phyloP scores from a whole-genome alignment of 2,888 invertebrate species.

The Cacoxenus indagator region DNA sequence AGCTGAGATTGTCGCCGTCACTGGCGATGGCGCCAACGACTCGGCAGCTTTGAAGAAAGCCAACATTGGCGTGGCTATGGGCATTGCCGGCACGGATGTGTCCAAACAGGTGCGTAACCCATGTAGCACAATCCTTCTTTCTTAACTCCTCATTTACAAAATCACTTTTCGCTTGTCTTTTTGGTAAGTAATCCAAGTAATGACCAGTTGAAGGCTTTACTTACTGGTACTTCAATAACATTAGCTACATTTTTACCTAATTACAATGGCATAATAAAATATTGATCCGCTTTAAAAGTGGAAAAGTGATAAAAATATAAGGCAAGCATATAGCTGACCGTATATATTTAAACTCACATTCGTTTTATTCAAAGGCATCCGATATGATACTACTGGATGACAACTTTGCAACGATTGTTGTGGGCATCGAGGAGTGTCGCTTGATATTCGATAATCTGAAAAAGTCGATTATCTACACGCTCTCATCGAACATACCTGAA shows the following conservation, averaged over 20 bases:
- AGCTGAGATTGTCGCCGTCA: slow-evolving; percentile 91
- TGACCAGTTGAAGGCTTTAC: no score
- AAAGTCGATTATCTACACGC: slow-evolving; percentile 96
- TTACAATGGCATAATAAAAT: no score
- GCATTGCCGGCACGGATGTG: slow-evolving; percentile 92
- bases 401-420: slow-evolving; percentile 98
- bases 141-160: neutral
- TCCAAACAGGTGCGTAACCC: slow-evolving; percentile 80
- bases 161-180: no score
- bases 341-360: neutral
- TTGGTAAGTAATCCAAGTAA: no score
- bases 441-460: slow-evolving; percentile 97
- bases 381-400: slow-evolving; percentile 99
- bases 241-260: no score
- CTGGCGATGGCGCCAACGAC: slow-evolving; percentile 92
- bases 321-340: neutral
- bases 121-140: no score
- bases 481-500: slow-evolving; percentile 97
- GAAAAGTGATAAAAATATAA: no score
- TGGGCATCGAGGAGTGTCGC: slow-evolving; percentile 92
- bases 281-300: no score
- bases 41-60: slow-evolving; percentile 92
- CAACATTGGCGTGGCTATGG: slow-evolving; percentile 94
- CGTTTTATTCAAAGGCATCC: slow-evolving; percentile 79
- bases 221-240: no score